Percentiles rank a stretch among this genome's conserved stretches.
Evolutionary conservation across 2,888 invertebrate species (phyloP).

Genomic region (Cosmia pyralina): DNA sequence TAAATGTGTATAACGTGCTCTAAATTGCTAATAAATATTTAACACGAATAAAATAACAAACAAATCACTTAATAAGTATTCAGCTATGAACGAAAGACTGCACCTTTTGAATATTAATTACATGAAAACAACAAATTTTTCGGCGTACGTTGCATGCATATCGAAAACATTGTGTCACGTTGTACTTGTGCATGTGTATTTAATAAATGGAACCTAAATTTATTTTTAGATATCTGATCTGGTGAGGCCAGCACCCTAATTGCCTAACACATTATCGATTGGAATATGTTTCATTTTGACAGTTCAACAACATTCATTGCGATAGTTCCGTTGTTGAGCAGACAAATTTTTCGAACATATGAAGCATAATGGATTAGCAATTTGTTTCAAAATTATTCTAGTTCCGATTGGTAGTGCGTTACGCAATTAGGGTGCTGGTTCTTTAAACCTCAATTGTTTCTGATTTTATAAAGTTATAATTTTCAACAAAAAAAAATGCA

Average conservation of each 20-base stretch:
- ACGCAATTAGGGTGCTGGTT: too few species aligned
- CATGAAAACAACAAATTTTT: slow-evolving; percentile 42
- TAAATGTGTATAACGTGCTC: slow-evolving; percentile 41
- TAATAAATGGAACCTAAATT: slow-evolving; percentile 9
- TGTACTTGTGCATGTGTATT: slow-evolving; percentile 11
- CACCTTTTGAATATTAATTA: slow-evolving; percentile 50
- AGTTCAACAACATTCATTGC: too few species aligned
- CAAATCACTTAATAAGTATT: slow-evolving; percentile 51
- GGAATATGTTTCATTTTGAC: too few species aligned
- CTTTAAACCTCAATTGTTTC: too few species aligned
- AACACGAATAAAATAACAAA: slow-evolving; percentile 41
- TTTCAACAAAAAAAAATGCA: not conserved
- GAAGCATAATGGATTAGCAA: too few species aligned
- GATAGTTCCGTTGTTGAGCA: too few species aligned
- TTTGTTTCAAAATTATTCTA: too few species aligned
- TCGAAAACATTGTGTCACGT: slow-evolving; percentile 16
- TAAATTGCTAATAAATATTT: slow-evolving; percentile 52
- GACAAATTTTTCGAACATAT: too few species aligned
- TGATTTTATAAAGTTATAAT: not conserved
- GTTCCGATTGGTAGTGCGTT: too few species aligned
- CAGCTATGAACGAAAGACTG: slow-evolving; percentile 49
- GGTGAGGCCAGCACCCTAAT: slow-evolving; percentile 1
- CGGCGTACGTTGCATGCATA: slow-evolving; percentile 31
- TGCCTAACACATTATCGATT: too few species aligned
- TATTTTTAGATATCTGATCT: slow-evolving; percentile 21